Evolutionary conservation across 2,888 invertebrate species (phyloP).

Genomic region (Cheilosia impressa): DNA sequence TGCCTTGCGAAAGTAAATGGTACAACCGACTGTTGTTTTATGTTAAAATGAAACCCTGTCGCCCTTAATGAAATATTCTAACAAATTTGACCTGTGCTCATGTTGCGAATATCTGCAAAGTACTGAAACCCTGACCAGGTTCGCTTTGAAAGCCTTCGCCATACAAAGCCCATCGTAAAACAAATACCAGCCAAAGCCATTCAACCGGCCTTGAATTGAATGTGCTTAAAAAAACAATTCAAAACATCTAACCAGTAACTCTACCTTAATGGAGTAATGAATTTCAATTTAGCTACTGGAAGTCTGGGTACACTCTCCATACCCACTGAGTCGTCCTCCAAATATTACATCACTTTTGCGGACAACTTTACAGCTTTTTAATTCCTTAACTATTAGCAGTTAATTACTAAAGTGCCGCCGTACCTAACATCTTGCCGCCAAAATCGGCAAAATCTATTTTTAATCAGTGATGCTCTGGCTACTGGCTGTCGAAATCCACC

Average conservation of each 20-base stretch:
- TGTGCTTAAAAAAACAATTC: constrained; percentile 58
- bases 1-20: too few relatives aligned
- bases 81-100: too few relatives aligned
- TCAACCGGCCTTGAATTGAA: constrained; percentile 60
- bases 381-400: constrained; percentile 1
- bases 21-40: too few relatives aligned
- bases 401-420: not conserved
- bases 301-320: not conserved
- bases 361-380: constrained; percentile 23
- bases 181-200: constrained; percentile 44
- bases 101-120: too few relatives aligned
- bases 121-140: not conserved
- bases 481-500: not conserved
- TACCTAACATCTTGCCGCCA: constrained; percentile 39
- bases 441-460: constrained; percentile 39
- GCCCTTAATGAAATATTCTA: too few relatives aligned
- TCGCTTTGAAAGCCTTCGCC: constrained; percentile 46
- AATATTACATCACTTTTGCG: constrained; percentile 17
- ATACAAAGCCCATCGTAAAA: constrained; percentile 50
- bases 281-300: constrained; percentile 29
- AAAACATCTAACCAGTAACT: constrained; percentile 40
- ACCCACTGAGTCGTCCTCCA: constrained; percentile 21
- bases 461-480: constrained; percentile 22
- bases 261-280: constrained; percentile 26
- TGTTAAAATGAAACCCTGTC: too few relatives aligned